phyloP scores from a whole-genome alignment of 2,797 vertebrate genomes.

The Gouania willdenowi region DNA sequence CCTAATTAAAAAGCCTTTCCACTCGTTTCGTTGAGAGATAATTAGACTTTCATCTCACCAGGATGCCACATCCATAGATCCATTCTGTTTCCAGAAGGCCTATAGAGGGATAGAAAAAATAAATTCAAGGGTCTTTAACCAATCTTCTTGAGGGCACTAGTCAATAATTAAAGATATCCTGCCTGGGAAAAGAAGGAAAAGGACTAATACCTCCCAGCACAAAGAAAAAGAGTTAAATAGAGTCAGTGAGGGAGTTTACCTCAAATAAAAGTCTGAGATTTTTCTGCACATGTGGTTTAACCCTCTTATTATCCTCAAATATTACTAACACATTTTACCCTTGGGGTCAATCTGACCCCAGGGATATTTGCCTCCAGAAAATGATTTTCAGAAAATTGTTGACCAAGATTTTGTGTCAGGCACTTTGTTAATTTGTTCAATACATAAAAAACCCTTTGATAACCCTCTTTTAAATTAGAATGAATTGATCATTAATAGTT shows the following conservation, averaged over 20 bases:
- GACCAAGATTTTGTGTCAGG: no score
- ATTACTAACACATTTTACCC: no score
- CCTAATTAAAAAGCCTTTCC: constrained; percentile 98
- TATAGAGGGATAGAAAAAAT: constrained; percentile 77
- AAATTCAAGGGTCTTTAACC: constrained; percentile 84
- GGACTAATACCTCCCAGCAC: constrained; percentile 39
- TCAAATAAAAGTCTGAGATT: no score
- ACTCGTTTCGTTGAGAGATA: constrained; percentile 92
- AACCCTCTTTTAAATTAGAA: no score
- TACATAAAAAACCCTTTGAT: no score
- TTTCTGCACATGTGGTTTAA: no score
- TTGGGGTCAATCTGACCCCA: no score
- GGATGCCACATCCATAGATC: constrained; percentile 92
- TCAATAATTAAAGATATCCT: constrained; percentile 95
- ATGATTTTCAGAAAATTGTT: no score
- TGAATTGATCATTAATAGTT: no score
- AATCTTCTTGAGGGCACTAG: constrained; percentile 87
- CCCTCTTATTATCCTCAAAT: no score
- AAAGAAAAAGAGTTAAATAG: constrained; percentile 32
- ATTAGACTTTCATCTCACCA: constrained; percentile 99
- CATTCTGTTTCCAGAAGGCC: constrained; percentile 90
- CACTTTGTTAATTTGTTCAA: no score
- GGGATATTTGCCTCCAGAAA: no score
- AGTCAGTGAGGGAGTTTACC: not conserved
- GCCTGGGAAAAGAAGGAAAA: constrained; percentile 33